Conservation (phyloP, 2,113 vertebrate species). For the Nerophis lumbriciformis region DNA sequence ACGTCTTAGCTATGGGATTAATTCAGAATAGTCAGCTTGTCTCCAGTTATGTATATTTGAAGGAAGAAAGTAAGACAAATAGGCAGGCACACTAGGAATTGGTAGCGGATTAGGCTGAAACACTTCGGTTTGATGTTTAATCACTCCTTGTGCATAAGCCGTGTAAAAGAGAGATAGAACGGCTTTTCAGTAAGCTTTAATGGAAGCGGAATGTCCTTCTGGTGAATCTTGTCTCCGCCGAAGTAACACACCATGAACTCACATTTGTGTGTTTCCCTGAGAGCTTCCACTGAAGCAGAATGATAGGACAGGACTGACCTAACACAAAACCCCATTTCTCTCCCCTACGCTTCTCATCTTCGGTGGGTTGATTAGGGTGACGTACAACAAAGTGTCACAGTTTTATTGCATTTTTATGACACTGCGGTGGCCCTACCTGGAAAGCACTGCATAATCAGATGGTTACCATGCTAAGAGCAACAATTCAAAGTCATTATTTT, state of each 20-base stretch:
- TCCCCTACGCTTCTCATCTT: slow-evolving; percentile 9
- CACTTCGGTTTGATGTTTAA: slow-evolving; percentile 62
- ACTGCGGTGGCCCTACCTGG: slow-evolving; percentile 9
- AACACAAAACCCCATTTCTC: slow-evolving; percentile 26
- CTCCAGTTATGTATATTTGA: slow-evolving; percentile 22
- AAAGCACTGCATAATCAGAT: slow-evolving; percentile 22
- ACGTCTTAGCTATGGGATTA: slow-evolving; percentile 31
- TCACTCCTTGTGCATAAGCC: slow-evolving; percentile 45
- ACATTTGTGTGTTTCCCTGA: slow-evolving; percentile 36
- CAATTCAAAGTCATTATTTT: background rate
- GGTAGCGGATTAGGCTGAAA: slow-evolving; percentile 44
- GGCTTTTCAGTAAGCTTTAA: slow-evolving; percentile 50
- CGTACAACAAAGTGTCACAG: slow-evolving; percentile 17
- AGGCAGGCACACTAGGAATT: slow-evolving; percentile 23
- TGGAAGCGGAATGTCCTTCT: slow-evolving; percentile 40
- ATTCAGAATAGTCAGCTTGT: slow-evolving; percentile 13
- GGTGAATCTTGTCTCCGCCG: slow-evolving; percentile 34
- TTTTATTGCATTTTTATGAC: slow-evolving; percentile 20
- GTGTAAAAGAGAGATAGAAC: slow-evolving; percentile 42
- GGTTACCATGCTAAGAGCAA: slow-evolving; percentile 7
- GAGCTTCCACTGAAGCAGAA: slow-evolving; percentile 45
- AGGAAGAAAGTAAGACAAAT: slow-evolving; percentile 34
- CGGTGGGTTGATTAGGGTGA: slow-evolving; percentile 15
- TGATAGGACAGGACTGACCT: slow-evolving; percentile 26
- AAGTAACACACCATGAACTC: slow-evolving; percentile 41